Percentiles rank a stretch among this genome's conserved stretches.
Evolutionary conservation across 2,113 vertebrate genomes (phyloP).

Genomic region (Cephalopterus ornatus): DNA sequence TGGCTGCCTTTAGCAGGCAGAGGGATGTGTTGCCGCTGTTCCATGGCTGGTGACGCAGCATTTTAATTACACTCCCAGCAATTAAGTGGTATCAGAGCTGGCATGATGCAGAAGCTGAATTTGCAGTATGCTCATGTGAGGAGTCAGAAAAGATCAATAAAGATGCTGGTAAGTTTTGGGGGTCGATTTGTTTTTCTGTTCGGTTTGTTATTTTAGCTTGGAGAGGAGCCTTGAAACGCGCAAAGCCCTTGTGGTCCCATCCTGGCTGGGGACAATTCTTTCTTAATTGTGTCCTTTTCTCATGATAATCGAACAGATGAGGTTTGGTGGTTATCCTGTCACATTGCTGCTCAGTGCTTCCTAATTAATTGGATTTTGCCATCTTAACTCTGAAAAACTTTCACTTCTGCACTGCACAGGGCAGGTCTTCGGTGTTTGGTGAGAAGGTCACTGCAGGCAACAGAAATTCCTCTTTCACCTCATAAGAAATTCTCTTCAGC

Average conservation of each 20-base stretch:
- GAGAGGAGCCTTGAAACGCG: background rate
- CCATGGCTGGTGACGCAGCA: accelerated
- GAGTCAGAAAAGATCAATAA: background rate
- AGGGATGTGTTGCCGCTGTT: background rate
- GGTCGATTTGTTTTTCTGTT: background rate
- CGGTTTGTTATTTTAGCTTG: background rate
- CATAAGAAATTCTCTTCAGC: background rate
- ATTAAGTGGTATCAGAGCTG: background rate
- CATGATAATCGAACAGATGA: background rate
- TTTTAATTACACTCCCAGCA: background rate
- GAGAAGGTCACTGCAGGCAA: background rate
- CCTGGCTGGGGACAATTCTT: background rate
- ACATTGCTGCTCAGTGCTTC: background rate
- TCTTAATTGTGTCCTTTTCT: background rate
- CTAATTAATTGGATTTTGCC: background rate
- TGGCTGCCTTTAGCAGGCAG: background rate
- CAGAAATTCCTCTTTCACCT: background rate
- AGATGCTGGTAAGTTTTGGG: background rate
- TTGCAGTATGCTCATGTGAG: background rate
- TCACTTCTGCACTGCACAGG: background rate
- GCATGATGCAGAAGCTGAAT: background rate
- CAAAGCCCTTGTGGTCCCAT: background rate
- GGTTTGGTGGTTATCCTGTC: background rate
- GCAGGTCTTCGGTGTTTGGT: background rate
- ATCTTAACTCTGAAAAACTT: background rate